phyloP scores from a whole-genome alignment of 2,888 invertebrate species.

The Drosophila anomalipes region DNA sequence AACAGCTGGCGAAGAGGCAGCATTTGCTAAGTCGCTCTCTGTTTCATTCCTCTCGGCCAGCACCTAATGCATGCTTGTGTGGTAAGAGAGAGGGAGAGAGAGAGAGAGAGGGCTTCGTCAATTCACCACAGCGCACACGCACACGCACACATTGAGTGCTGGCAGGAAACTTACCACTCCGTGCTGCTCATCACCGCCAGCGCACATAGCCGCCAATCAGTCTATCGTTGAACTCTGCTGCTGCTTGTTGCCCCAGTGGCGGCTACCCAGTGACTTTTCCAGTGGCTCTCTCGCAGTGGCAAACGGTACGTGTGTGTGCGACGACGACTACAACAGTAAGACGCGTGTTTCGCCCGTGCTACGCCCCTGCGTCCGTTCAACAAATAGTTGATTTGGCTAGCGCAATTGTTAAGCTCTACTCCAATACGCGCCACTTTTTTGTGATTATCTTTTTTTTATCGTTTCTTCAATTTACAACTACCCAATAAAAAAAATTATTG shows the following conservation, averaged over 20 bases:
- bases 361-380: conserved; percentile 9
- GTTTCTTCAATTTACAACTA: conserved; percentile 16
- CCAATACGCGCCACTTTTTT: conserved; percentile 32
- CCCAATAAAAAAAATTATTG: conserved; percentile 5
- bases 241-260: conserved; percentile 57
- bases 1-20: conserved; percentile 54
- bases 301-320: conserved; percentile 44
- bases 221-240: conserved; percentile 72
- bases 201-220: conserved; percentile 55
- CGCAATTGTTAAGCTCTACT: conserved; percentile 10
- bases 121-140: conserved; percentile 43
- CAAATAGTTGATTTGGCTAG: conserved; percentile 21
- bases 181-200: conserved; percentile 10
- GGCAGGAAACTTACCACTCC: conserved; percentile 44
- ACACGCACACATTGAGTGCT: background rate
- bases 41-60: background rate
- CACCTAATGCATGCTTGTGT: background rate
- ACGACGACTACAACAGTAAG: conserved; percentile 1
- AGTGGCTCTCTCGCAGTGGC: conserved; percentile 19
- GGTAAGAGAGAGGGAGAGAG: background rate
- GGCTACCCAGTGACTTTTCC: conserved; percentile 4
- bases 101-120: background rate
- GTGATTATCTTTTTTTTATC: conserved; percentile 47
- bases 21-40: conserved; percentile 20
- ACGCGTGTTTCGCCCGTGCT: conserved; percentile 30